Conservation (phyloP, 2,797 vertebrate species). For the Amniataba percoides region DNA sequence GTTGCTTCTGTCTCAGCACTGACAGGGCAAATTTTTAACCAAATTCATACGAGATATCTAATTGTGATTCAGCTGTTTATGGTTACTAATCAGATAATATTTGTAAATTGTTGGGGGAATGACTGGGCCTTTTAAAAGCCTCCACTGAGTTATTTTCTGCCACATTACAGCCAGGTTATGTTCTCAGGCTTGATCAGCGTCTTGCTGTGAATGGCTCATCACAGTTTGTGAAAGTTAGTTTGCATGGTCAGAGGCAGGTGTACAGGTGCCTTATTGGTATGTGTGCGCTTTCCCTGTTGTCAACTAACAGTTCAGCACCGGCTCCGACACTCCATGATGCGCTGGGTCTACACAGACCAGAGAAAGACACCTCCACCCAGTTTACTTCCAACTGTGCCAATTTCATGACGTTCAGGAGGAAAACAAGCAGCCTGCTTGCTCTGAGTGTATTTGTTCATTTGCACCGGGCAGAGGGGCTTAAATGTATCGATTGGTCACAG, state of each 20-base stretch:
- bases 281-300: background rate
- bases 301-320: background rate
- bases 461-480: conserved; percentile 47
- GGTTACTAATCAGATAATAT: background rate
- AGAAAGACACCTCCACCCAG: background rate
- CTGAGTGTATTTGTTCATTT: conserved; percentile 46
- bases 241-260: background rate
- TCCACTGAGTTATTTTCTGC: background rate
- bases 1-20: conserved; percentile 1
- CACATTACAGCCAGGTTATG: background rate
- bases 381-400: conserved; percentile 15
- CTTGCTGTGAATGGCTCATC: background rate
- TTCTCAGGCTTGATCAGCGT: background rate
- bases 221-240: background rate
- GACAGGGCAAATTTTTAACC: too few relatives aligned
- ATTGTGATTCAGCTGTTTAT: background rate
- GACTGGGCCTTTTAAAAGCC: background rate
- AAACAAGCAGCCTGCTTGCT: conserved; percentile 44
- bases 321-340: background rate
- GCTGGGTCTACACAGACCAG: background rate
- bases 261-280: background rate
- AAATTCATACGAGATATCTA: background rate
- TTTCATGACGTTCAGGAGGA: conserved; percentile 50
- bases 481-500: conserved; percentile 72
- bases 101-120: too few relatives aligned